Evolutionary conservation across 1,140 invertebrate species (phyloP), one percentile per base, ranked within the genome.

Genomic region (Leucophenga varia): DNA sequence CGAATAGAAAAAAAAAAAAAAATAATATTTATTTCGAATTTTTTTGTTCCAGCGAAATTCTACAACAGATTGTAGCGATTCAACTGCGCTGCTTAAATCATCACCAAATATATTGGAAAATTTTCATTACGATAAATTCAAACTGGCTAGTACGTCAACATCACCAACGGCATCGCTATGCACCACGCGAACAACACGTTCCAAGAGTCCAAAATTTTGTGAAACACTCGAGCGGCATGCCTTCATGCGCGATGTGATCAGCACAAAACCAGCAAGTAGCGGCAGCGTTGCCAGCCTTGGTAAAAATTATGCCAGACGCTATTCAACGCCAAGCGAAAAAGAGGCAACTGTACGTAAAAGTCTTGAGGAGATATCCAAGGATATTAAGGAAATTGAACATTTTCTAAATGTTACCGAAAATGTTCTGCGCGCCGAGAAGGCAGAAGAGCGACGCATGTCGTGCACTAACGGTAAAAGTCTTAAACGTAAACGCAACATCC

Each of bases 351-450:
- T 74, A 16, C 57, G 72, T 0, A 57, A 57, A n/a, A 75, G 72
- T 41, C 46, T 75, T 17, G 72, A 75, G 37, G 72, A 75, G 45
- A 75, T 75, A 19, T 61, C 63, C 42, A 70, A 65, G 43, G 71
- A 75, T 14, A 64, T 75, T 5, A 58, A 71, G 22, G 70, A 72
- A 43, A 74, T 75, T 22, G 73, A 75, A 42, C 63, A 75, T 35
- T 74, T 75, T 31, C 54, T 75, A 12, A 75, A 57, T 18, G 68
- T 64, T 31, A 75, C 73, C 1, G 73, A 75, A 47, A 55, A 70
- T 41, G 25, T 74, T 21, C 20, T 75, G 41, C 58, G 59, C 16
- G 48, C 43, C 9, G 72, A 74, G 32, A 54, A 48, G 35, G 51
- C 60, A 28, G 52, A 54, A 39, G 68, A 71, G 21, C 40, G n/a